Conservation (phyloP, 2,888 invertebrate species). For the Phyllotreta cruciferae region DNA sequence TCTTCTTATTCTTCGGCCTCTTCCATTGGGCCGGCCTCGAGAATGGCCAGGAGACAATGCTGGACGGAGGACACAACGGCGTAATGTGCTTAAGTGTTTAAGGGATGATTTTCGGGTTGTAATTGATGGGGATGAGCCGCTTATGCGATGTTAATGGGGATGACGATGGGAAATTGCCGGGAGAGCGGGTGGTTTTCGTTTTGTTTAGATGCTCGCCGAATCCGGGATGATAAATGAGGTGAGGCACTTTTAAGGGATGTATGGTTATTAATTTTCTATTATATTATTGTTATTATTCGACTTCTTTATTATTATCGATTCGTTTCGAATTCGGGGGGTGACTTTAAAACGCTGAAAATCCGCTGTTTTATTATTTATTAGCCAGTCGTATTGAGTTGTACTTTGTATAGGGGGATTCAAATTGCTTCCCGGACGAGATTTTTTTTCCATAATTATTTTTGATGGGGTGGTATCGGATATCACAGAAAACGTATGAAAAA, state of each 20-base stretch:
- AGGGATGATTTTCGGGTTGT: slow-evolving; percentile 44
- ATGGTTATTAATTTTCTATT: no score
- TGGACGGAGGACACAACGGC: slow-evolving; percentile 30
- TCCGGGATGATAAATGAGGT: slow-evolving; percentile 28
- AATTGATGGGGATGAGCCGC: slow-evolving; percentile 42
- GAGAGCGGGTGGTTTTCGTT: background rate
- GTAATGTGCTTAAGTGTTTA: slow-evolving; percentile 42
- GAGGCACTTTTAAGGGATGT: no score
- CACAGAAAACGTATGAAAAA: background rate
- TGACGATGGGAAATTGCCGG: slow-evolving; percentile 2
- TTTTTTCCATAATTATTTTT: slow-evolving; percentile 13
- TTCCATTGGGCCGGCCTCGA: slow-evolving; percentile 34
- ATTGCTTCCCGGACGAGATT: slow-evolving; percentile 11
- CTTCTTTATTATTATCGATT: no score
- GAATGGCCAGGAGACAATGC: slow-evolving; percentile 36
- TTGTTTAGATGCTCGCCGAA: slow-evolving; percentile 22
- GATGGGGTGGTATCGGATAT: slow-evolving; percentile 4
- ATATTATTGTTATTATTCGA: no score
- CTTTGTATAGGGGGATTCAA: background rate
- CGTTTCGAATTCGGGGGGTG: slow-evolving; percentile 47
- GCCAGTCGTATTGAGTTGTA: background rate
- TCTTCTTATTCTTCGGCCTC: slow-evolving; percentile 36
- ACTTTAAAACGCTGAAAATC: slow-evolving; percentile 51
- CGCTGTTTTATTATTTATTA: slow-evolving; percentile 32
- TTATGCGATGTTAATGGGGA: slow-evolving; percentile 8